Conservation (phyloP, 2,797 vertebrate genomes). For the Cirrhinus molitorella region DNA sequence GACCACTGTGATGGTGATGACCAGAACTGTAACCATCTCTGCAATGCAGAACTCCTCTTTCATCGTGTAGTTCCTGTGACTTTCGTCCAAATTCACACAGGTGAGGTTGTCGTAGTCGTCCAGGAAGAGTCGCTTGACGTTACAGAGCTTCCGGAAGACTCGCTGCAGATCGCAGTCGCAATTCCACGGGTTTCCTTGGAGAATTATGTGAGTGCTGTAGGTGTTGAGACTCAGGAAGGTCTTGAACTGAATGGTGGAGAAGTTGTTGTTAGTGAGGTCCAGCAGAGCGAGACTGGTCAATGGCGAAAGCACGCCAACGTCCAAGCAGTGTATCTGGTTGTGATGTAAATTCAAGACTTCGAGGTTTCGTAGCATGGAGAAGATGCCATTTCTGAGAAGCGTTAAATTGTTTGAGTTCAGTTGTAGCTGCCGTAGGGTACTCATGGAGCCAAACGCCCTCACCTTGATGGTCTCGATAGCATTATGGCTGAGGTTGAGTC, state of each 20-base stretch:
- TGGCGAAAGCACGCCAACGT: slow-evolving; percentile 73
- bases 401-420: slow-evolving; percentile 77
- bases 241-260: slow-evolving; percentile 78
- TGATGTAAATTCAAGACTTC: slow-evolving; percentile 80
- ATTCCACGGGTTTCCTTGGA: slow-evolving; percentile 81
- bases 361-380: slow-evolving; percentile 83
- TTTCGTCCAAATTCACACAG: slow-evolving; percentile 70
- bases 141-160: slow-evolving; percentile 81
- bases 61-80: slow-evolving; percentile 67
- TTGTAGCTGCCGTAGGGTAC: slow-evolving; percentile 76
- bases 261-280: slow-evolving; percentile 75
- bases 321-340: slow-evolving; percentile 75
- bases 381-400: slow-evolving; percentile 72
- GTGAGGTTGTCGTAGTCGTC: slow-evolving; percentile 82
- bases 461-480: slow-evolving; percentile 72
- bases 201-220: slow-evolving; percentile 81
- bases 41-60: slow-evolving; percentile 83
- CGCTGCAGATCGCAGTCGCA: slow-evolving; percentile 87
- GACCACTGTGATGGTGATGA: slow-evolving; percentile 82
- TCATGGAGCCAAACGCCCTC: slow-evolving; percentile 78
- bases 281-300: slow-evolving; percentile 79
- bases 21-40: slow-evolving; percentile 84
- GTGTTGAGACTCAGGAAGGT: slow-evolving; percentile 81
- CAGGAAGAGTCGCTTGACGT: slow-evolving; percentile 79
- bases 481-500: slow-evolving; percentile 80